These are phyloP conservation scores for Sapayoa aenigma DNA, from an alignment of 2,113 vertebrate genomes.

Conservation along the genomic window DNA sequence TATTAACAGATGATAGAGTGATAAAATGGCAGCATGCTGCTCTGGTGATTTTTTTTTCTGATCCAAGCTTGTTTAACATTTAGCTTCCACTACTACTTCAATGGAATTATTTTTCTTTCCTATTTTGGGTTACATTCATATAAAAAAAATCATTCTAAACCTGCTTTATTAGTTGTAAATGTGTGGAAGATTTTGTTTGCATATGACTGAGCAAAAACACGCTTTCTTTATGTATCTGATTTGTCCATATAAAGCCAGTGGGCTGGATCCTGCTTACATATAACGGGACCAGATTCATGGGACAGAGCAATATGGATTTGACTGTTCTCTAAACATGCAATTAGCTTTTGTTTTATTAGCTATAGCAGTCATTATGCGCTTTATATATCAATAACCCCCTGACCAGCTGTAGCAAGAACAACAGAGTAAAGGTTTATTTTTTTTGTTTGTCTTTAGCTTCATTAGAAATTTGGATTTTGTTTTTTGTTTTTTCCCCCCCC, in stretches of 20 bases:
- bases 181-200: neutral
- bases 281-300: neutral
- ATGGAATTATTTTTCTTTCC: constrained; percentile 7
- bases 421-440: neutral
- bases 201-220: neutral
- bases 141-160: neutral
- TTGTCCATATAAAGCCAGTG: neutral
- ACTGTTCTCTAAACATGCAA: neutral
- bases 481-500: neutral
- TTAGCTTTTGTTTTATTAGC: neutral
- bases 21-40: constrained; percentile 35
- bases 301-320: neutral
- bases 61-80: neutral
- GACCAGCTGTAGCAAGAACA: neutral
- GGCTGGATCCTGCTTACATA: neutral
- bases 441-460: neutral
- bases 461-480: neutral
- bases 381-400: neutral
- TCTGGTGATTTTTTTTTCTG: neutral
- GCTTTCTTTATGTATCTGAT: neutral
- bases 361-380: neutral
- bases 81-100: neutral
- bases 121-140: neutral
- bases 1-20: neutral
- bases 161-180: neutral